phyloP scores from a whole-genome alignment of 2,113 vertebrate species.

The Promerops cafer region DNA sequence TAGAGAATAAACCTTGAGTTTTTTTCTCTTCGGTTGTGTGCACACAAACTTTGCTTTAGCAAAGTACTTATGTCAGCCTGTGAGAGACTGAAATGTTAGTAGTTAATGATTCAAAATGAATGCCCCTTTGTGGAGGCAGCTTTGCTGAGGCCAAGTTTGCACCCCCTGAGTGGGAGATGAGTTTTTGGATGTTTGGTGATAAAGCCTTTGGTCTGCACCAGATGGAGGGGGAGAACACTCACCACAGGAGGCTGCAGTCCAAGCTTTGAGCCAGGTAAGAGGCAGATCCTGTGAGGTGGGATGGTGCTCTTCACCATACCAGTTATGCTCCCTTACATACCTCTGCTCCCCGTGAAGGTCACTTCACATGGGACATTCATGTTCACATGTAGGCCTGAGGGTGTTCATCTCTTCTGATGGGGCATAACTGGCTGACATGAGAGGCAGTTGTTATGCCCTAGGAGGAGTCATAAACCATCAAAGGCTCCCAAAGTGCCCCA shows the following conservation, averaged over 20 bases:
- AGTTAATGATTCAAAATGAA: background rate
- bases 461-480: background rate
- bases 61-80: background rate
- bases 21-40: background rate
- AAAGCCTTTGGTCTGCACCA: background rate
- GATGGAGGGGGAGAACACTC: fast-evolving
- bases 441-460: background rate
- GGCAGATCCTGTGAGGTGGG: background rate
- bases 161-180: background rate
- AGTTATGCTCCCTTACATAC: background rate
- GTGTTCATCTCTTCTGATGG: background rate
- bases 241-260: background rate
- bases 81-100: background rate
- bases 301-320: background rate
- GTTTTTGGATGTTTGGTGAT: background rate
- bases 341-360: background rate
- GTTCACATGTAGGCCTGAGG: background rate
- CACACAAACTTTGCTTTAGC: background rate
- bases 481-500: background rate
- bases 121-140: background rate
- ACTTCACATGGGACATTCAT: background rate
- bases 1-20: background rate
- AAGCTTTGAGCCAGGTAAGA: background rate
- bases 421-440: background rate
- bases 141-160: background rate